A percentile compares a stretch with the other conserved stretches of the same genome.
phyloP scores from a whole-genome alignment of 2,888 invertebrate genomes.

The Ellobium chinense region DNA sequence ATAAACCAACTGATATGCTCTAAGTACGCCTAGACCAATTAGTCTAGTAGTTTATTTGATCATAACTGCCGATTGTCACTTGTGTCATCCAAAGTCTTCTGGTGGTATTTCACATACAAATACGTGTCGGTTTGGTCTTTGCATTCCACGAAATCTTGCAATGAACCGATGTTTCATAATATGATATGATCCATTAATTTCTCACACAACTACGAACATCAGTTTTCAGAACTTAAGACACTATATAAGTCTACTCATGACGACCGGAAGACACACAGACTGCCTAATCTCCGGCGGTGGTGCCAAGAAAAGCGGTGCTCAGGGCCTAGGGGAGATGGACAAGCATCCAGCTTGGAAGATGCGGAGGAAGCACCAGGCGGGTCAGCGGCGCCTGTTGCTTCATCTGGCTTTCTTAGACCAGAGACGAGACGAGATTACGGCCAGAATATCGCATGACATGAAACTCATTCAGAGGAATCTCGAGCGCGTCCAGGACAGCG shows the following conservation, averaged over 20 bases:
- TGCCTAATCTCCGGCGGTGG: background rate
- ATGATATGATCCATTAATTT: too few relatives aligned
- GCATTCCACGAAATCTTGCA: too few relatives aligned
- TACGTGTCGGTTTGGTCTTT: too few relatives aligned
- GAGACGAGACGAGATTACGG: background rate
- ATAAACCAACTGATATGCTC: too few relatives aligned
- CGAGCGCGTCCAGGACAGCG: background rate
- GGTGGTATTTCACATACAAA: too few relatives aligned
- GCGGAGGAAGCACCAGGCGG: background rate
- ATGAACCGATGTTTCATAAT: too few relatives aligned
- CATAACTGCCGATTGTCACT: too few relatives aligned
- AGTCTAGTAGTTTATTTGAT: too few relatives aligned
- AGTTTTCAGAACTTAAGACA: background rate
- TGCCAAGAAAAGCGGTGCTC: background rate
- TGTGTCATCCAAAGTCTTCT: too few relatives aligned
- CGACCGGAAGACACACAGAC: background rate
- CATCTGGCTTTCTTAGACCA: background rate
- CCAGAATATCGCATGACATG: background rate
- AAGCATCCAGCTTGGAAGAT: slow-evolving; percentile 3
- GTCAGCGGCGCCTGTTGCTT: background rate
- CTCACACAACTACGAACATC: too few relatives aligned
- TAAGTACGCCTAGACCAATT: too few relatives aligned
- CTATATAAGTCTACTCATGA: background rate
- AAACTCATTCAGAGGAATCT: background rate
- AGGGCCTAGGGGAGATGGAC: background rate